Evolutionary conservation across 2,797 vertebrate species (phyloP).

Genomic region (Parauchenoglanis ngamensis): DNA sequence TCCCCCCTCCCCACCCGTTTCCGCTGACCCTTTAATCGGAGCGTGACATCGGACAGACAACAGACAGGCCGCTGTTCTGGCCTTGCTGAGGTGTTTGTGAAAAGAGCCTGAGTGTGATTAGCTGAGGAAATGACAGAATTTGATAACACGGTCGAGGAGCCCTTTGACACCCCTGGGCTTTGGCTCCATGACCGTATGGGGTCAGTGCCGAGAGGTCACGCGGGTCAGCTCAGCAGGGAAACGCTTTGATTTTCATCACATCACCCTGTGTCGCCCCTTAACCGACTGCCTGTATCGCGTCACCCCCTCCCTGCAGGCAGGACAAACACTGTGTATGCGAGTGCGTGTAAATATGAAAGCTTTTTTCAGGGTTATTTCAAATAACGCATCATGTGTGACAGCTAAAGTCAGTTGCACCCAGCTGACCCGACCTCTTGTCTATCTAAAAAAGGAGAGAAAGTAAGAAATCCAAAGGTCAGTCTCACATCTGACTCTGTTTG

Average conservation of each 20-base stretch:
- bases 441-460: not conserved
- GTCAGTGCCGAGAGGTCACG: constrained; percentile 42
- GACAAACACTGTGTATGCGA: constrained; percentile 40
- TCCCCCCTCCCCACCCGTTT: constrained; percentile 17
- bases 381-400: constrained; percentile 7
- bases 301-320: constrained; percentile 52
- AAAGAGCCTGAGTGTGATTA: constrained; percentile 65
- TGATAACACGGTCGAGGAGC: constrained; percentile 48
- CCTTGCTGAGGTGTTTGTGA: constrained; percentile 55
- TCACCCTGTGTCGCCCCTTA: constrained; percentile 48
- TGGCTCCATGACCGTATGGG: constrained; percentile 41
- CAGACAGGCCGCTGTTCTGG: constrained; percentile 59
- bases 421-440: not conserved
- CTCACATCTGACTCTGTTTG: not conserved
- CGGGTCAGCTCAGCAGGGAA: constrained; percentile 51
- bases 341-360: constrained; percentile 24
- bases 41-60: constrained; percentile 61
- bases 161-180: constrained; percentile 34
- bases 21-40: constrained; percentile 56
- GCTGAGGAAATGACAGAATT: constrained; percentile 67
- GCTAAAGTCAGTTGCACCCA: not conserved
- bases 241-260: constrained; percentile 56
- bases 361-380: constrained; percentile 23
- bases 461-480: not conserved
- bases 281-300: constrained; percentile 39